Evolutionary conservation across 2,888 invertebrate species (phyloP), one percentile per base, ranked within the genome.

Genomic region (Drosophila meridiana): DNA sequence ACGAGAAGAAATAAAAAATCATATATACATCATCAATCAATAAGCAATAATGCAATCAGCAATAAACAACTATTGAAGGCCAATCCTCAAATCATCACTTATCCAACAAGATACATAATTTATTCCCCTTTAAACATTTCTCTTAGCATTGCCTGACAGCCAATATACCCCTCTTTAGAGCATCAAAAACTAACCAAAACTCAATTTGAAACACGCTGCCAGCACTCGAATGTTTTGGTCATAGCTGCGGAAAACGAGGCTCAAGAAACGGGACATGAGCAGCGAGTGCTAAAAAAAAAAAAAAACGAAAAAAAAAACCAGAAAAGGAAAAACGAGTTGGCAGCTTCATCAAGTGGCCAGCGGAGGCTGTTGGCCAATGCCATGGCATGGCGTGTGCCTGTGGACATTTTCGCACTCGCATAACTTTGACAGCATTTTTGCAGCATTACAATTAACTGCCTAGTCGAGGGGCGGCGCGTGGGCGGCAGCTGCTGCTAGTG

Each of bases 361-460:
- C 45, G 36, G 36, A 47, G 36, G 28, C 58, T 47, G 58, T 59
- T 59, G 8, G 58, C 45, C 58, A 26, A 26, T 34, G 28, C 28
- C 3, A 4, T 4, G 45, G 45, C 26, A 13, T 63, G 55, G 28
- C 65, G 62, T 48, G 36, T 47, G 87, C 80, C 77, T 63, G 84
- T 75, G 84, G 89, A 81, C 82, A 85, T 85, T 86, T 85, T 84
- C 82, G 87, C 89, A 89, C 89, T 89, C 72, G 85, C 89, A 89
- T 84, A 85, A 89, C 84, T 85, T 89, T 89, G 89, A 87, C 89
- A 76, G 87, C 65, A 79, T 88, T 88, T 84, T 86, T 88, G 85
- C 87, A 78, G 89, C 72, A 88, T 87, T 87, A 83, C 89, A 85
- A 85, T 85, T 85, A 89, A 84, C 85, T 82, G 87, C 82, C 85